Evolutionary conservation across 2,113 vertebrate genomes (phyloP).

Genomic region (Ictalurus punctatus): DNA sequence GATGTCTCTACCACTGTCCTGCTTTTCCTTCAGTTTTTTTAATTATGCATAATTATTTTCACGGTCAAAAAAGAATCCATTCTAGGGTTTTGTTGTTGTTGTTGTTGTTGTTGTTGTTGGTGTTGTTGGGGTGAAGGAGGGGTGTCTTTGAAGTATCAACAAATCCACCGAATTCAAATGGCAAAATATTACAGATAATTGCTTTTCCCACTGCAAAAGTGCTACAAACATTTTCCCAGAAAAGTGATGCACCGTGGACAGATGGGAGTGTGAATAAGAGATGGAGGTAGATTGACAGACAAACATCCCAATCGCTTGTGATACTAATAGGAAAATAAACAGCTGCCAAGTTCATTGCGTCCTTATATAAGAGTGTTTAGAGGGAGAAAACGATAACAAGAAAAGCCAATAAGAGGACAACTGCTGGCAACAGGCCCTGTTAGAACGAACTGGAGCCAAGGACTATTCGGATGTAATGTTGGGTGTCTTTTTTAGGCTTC

Average conservation of each 20-base stretch:
- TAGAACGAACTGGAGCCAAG: background rate
- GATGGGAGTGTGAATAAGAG: background rate
- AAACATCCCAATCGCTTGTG: background rate
- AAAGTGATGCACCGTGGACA: background rate
- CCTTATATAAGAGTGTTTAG: background rate
- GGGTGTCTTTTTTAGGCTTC: background rate
- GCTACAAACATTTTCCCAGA: background rate
- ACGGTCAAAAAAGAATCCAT: background rate
- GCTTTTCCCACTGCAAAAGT: background rate
- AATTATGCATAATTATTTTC: background rate
- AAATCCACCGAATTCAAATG: background rate
- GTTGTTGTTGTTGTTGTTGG: no score
- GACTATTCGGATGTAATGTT: background rate
- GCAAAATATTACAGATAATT: background rate
- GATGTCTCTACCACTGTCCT: background rate
- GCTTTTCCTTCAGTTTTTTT: background rate
- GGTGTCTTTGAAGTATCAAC: background rate
- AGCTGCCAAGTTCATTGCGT: background rate
- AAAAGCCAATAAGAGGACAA: constrained; percentile 14
- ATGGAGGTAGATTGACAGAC: background rate
- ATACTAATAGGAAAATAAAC: background rate
- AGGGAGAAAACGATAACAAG: background rate
- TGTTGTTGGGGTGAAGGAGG: background rate
- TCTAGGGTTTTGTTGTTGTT: background rate
- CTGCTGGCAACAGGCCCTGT: background rate